These are phyloP conservation scores for Parnassius apollo DNA, from an alignment of 2,888 invertebrate species.

Conservation along the genomic window DNA sequence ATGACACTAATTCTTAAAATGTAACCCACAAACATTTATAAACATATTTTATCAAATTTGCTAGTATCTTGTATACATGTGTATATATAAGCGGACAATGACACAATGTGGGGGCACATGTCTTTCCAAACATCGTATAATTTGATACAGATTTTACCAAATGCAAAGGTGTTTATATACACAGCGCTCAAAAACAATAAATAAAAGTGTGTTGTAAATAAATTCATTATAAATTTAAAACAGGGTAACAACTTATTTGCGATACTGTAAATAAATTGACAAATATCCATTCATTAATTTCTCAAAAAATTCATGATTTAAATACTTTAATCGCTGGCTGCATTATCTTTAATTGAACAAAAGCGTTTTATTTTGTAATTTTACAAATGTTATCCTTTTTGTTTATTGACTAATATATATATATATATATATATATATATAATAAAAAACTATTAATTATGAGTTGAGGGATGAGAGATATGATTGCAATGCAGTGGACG, in stretches of 20 bases:
- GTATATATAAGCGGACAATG: constrained; percentile 15
- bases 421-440: too few relatives aligned
- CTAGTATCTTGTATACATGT: background rate
- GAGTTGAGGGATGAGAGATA: too few relatives aligned
- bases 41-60: background rate
- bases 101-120: constrained; percentile 19
- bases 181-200: background rate
- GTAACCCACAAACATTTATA: background rate
- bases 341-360: constrained; percentile 22
- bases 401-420: constrained; percentile 3
- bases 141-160: constrained; percentile 7
- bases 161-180: background rate
- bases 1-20: background rate
- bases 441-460: too few relatives aligned
- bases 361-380: constrained; percentile 20
- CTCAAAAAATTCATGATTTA: constrained; percentile 21
- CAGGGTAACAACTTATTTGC: constrained; percentile 2
- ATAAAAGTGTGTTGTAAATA: background rate
- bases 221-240: background rate
- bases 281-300: constrained; percentile 20
- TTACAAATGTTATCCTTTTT: constrained; percentile 7
- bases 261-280: constrained; percentile 12
- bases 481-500: too few relatives aligned
- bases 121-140: constrained; percentile 20
- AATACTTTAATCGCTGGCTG: constrained; percentile 20